Conservation (phyloP, 1,140 invertebrate genomes). For the Melipona quadrifasciata region DNA sequence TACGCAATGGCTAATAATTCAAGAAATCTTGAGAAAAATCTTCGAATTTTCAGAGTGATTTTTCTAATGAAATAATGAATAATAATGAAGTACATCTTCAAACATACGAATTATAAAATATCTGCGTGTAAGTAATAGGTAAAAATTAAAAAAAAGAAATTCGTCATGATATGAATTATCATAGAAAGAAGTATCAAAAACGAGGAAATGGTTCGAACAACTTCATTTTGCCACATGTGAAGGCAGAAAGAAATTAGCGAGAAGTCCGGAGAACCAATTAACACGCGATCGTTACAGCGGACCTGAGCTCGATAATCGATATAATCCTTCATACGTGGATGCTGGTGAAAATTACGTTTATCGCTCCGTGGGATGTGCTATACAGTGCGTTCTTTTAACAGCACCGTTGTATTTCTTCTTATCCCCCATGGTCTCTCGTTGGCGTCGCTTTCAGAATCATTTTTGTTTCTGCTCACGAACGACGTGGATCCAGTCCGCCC, state of each 20-base stretch:
- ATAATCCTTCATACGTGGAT: constrained; percentile 28
- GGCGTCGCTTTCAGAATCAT: constrained; percentile 13
- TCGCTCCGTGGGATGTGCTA: constrained; percentile 18
- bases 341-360: constrained; percentile 34
- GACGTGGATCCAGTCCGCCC: constrained; percentile 48
- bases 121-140: too few relatives aligned
- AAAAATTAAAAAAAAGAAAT: background rate
- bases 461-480: constrained; percentile 32
- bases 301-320: constrained; percentile 25
- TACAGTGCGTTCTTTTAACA: constrained; percentile 32
- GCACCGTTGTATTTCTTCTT: constrained; percentile 47
- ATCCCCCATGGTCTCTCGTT: background rate
- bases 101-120: too few relatives aligned
- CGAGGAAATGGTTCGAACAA: background rate
- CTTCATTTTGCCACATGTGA: background rate
- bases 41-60: background rate
- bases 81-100: background rate
- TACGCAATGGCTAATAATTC: background rate
- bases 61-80: background rate
- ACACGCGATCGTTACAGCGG: background rate
- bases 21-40: background rate
- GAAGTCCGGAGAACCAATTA: background rate
- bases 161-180: too few relatives aligned
- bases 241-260: background rate
- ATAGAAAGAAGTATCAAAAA: background rate